phyloP scores from a whole-genome alignment of 2,113 vertebrate species.

The Macrotus californicus region DNA sequence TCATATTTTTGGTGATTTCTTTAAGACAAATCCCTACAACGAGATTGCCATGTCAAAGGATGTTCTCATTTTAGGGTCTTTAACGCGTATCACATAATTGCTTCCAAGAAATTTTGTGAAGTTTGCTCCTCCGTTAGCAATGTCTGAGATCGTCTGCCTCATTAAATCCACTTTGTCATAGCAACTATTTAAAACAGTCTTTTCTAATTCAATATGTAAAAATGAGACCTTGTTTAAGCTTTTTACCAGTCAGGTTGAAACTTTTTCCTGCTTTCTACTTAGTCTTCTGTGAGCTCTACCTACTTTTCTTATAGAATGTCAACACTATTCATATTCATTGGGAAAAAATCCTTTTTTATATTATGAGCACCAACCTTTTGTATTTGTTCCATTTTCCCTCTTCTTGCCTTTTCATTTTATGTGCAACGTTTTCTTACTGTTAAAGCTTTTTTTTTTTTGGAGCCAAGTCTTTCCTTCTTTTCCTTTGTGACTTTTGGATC shows the following conservation, averaged over 20 bases:
- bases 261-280: not conserved
- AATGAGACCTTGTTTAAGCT: not conserved
- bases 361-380: not conserved
- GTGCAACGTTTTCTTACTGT: not conserved
- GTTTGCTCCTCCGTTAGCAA: not conserved
- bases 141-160: not conserved
- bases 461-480: not conserved
- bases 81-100: not conserved
- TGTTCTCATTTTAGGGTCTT: not conserved
- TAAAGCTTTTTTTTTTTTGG: not conserved
- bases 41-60: not conserved
- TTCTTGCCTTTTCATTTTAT: slow-evolving; percentile 21
- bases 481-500: slow-evolving; percentile 17
- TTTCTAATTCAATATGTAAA: not conserved
- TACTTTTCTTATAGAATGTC: not conserved
- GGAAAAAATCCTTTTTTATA: not conserved
- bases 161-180: not conserved
- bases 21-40: not conserved
- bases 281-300: not conserved
- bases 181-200: not conserved
- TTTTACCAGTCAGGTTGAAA: not conserved
- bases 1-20: not conserved
- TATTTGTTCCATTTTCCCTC: not conserved
- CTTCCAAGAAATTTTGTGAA: not conserved
- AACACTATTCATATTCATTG: not conserved